A percentile compares a stretch with the other conserved stretches of the same genome.
phyloP scores from a whole-genome alignment of 1,140 invertebrate species.

The Scylla paramamosain region DNA sequence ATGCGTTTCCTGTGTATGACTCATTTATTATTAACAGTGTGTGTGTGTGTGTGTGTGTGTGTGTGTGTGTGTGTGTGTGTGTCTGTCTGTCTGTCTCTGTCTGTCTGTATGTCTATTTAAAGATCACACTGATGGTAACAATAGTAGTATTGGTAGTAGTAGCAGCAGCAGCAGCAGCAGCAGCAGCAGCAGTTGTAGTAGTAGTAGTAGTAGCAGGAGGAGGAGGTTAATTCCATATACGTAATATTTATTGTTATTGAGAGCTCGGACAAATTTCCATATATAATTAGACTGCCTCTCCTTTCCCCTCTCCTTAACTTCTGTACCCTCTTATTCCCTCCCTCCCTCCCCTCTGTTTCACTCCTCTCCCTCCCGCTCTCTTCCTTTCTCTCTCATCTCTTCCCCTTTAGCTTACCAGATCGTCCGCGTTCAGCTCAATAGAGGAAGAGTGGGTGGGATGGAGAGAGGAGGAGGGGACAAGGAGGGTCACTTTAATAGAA shows the following conservation, averaged over 20 bases:
- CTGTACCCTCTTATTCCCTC: background rate
- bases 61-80: background rate
- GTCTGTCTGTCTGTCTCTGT: background rate
- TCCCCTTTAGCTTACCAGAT: background rate
- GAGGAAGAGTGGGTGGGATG: background rate
- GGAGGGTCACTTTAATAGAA: background rate
- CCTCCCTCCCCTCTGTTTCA: background rate
- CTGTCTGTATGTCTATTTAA: background rate
- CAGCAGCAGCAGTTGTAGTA: background rate
- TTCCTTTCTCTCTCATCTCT: background rate
- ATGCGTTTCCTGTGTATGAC: too few species aligned
- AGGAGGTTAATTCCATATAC: background rate
- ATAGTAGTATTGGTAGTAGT: background rate
- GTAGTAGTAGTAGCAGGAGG: slow-evolving; percentile 16
- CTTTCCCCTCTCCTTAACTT: too few species aligned
- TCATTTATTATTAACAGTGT: too few species aligned
- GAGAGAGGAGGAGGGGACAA: background rate
- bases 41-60: too few species aligned
- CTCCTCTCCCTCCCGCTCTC: background rate
- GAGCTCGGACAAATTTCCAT: too few species aligned
- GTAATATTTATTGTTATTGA: too few species aligned
- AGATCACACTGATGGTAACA: too few species aligned
- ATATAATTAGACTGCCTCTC: too few species aligned
- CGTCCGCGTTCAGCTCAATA: background rate
- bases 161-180: background rate